Evolutionary conservation across 2,888 invertebrate species (phyloP), one percentile per base, ranked within the genome.

Genomic region (Eupithecia insigniata): DNA sequence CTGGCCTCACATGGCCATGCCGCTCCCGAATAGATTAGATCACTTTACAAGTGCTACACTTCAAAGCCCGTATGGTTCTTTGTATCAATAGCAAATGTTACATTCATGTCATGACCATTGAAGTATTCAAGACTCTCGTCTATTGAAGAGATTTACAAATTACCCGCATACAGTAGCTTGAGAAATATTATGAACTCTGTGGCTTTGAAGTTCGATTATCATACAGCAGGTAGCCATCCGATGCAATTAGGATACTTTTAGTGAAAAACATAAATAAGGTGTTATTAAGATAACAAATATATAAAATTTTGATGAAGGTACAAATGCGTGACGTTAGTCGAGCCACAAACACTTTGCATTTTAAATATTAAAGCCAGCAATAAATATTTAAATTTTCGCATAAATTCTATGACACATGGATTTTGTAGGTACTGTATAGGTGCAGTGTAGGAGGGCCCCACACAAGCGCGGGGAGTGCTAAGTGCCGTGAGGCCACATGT

Each of bases 401-500:
- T 87, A 87, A 86, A 87, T 85, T 87, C 85, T 84, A 86, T 85
- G 83, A 78, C 74, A 77, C 80, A 80, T 80, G 80, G 82, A 84
- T 83, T 83, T 80, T 62, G 80, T 83, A 80, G 74, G 79, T 78
- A 80, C 81, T 83, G 12, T n/a, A 39, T 83, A 84, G 84, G 84
- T 85, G 84, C 80, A 79, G 79, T 67, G 76, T 81, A 82, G 83
- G 85, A 83, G 88, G 85, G 84, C 80, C 74, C 73, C 67, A 46
- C 73, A 81, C 75, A 74, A 72, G 69, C 75, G 76, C 76, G 76
- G 88, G 89, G 90, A 85, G 88, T 84, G 90, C 92, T 92, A 92
- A 93, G 92, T 92, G 93, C 90, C 89, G 86, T 85, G 89, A 90
- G 89, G 92, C 94, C 94, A 94, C 94, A 94, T 94, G 94, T 93